Base-by-base conservation (phyloP, 1,140 invertebrate species). In the Amphibalanus amphitrite region DNA sequence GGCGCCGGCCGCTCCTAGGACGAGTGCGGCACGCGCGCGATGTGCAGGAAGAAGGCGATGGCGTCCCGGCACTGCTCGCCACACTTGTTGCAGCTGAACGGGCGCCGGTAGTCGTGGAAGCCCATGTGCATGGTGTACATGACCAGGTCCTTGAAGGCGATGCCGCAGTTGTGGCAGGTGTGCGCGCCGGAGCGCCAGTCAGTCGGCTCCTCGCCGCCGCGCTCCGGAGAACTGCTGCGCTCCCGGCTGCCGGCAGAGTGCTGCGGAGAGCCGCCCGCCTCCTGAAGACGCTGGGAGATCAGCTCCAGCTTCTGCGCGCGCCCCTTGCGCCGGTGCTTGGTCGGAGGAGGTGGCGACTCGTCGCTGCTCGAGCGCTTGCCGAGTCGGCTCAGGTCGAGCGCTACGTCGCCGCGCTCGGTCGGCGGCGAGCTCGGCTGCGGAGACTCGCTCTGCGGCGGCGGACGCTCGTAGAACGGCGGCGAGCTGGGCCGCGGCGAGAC, bases 111-210 rank as follows among this genome's bases (percentile, higher is more conserved):
- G 3, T 89, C 90, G 80, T 99, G 96, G 80, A 93, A 97, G 71
- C 92, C 91, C 91, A 96, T 96, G 81, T 99, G 96, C 77, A 97
- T 90, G 0, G 88, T 89, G 81, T 94, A 95, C 86, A 98, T 90
- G 15, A 93, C 86, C 33, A 87, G 85, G 78, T 97, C 91, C n/a
- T 86, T 86, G 80, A 97, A 98, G 4, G 86, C 84, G 30, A 97
- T 94, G 75, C 91, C 89, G 80, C 96, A 98, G 78, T 89, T 90
- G 33, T 87, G 83, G 78, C 95, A 98, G 71, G 85, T 84, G 76
- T 88, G 88, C 17, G 79, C 78, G 64, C 81, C 75, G 23, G 73
- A 0, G 30, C 26, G 6, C 28, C 23, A 40, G 47, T 73, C 30
- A 4, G n/a, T 26, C 26, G n/a, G 26, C 65, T 67, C 65, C 28